Percentiles rank a stretch among this genome's conserved stretches.
These are phyloP conservation scores for Pollenia griseotomentosa DNA, from an alignment of 2,888 invertebrate species.

Conservation along the genomic window DNA sequence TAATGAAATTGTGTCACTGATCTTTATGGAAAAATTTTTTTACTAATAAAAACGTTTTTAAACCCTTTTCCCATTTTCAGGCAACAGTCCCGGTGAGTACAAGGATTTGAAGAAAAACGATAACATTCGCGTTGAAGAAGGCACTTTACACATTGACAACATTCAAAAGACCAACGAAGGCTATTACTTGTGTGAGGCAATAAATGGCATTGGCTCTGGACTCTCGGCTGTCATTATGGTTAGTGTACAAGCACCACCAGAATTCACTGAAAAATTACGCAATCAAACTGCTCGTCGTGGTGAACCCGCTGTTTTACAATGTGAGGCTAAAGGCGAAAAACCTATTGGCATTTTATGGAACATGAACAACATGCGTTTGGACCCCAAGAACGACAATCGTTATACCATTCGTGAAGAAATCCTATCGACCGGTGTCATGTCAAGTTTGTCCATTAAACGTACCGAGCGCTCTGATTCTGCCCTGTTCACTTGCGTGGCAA, in stretches of 20 bases:
- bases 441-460: slow-evolving; percentile 94
- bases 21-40: too few relatives aligned
- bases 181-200: slow-evolving; percentile 97
- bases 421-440: slow-evolving; percentile 93
- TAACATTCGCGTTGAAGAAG: slow-evolving; percentile 96
- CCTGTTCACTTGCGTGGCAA: slow-evolving; percentile 95
- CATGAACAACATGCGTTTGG: slow-evolving; percentile 96
- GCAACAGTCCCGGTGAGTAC: slow-evolving; percentile 96
- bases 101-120: slow-evolving; percentile 96
- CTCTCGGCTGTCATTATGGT: slow-evolving; percentile 96
- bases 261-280: slow-evolving; percentile 95
- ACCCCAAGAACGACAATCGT: slow-evolving; percentile 94
- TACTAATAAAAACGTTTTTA: background rate
- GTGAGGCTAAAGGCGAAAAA: slow-evolving; percentile 97
- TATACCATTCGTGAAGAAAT: slow-evolving; percentile 94
- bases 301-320: slow-evolving; percentile 95
- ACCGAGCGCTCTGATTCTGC: slow-evolving; percentile 95
- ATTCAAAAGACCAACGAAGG: slow-evolving; percentile 97
- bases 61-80: slow-evolving; percentile 83
- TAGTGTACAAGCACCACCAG: slow-evolving; percentile 97
- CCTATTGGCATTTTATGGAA: slow-evolving; percentile 98
- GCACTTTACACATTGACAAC: slow-evolving; percentile 94
- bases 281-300: slow-evolving; percentile 96
- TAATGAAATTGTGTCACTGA: too few relatives aligned
- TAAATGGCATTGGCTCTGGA: slow-evolving; percentile 97